Evolutionary conservation across 2,113 vertebrate genomes (phyloP).

Genomic region (Clarias batrachus): DNA sequence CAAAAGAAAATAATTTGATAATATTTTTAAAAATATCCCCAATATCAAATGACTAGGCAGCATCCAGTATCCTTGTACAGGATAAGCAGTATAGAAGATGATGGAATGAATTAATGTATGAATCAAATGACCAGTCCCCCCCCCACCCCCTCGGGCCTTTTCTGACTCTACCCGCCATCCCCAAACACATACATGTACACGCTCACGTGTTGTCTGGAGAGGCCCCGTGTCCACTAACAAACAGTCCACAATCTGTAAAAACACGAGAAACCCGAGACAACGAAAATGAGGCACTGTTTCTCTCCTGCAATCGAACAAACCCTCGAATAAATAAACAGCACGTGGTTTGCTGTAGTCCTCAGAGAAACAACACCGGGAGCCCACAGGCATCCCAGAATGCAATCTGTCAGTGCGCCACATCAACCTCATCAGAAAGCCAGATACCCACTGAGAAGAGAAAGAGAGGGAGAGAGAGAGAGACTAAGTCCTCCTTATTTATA

Average conservation of each 20-base stretch:
- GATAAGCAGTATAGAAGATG: too few species aligned
- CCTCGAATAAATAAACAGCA: slow-evolving; percentile 8
- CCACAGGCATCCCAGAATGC: slow-evolving; percentile 35
- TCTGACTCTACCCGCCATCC: neutral
- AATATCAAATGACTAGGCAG: too few species aligned
- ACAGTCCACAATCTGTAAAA: neutral
- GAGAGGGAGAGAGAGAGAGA: neutral
- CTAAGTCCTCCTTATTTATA: neutral
- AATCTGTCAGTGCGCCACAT: slow-evolving; percentile 15
- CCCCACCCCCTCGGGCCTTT: neutral
- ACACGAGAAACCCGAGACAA: neutral
- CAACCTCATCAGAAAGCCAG: slow-evolving; percentile 19
- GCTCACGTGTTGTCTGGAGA: slow-evolving; percentile 3
- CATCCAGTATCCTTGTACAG: too few species aligned
- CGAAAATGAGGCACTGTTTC: neutral
- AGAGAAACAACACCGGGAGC: neutral
- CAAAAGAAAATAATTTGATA: neutral
- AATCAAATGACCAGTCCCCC: neutral
- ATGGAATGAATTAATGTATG: too few species aligned
- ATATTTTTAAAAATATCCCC: neutral
- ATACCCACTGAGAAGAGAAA: neutral
- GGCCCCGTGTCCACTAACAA: neutral
- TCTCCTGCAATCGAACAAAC: slow-evolving; percentile 6
- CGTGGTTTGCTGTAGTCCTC: neutral
- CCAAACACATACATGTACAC: neutral